Evolutionary conservation across 2,888 invertebrate genomes (phyloP).

Genomic region (Caenorhabditis macrosperma): DNA sequence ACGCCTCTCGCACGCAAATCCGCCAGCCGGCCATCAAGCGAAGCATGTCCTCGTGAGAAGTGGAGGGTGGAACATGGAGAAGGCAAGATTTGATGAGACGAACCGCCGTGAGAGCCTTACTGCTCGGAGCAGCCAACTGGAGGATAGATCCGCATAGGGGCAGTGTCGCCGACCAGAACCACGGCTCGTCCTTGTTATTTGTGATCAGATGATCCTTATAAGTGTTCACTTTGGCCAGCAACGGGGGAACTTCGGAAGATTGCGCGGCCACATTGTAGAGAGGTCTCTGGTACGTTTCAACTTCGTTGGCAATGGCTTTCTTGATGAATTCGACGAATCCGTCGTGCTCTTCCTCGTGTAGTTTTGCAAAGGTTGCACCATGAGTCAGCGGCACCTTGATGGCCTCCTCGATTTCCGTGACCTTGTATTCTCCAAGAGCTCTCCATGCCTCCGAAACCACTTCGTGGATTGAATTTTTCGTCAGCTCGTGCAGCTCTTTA

Average conservation of each 20-base stretch:
- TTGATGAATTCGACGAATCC: constrained; percentile 40
- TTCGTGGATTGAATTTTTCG: neutral
- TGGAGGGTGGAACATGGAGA: constrained; percentile 5
- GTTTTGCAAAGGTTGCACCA: neutral
- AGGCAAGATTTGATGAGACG: constrained; percentile 28
- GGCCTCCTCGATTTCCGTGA: constrained; percentile 4
- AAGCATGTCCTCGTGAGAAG: constrained; percentile 12
- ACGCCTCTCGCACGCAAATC: constrained; percentile 24
- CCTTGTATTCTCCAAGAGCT: neutral
- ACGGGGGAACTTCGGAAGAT: constrained; percentile 5
- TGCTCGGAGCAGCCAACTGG: constrained; percentile 23
- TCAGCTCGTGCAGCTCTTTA: constrained; percentile 27
- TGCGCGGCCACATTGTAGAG: constrained; percentile 21
- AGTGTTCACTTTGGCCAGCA: constrained; percentile 25
- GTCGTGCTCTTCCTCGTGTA: neutral
- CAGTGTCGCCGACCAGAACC: constrained; percentile 47
- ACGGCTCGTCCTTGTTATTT: constrained; percentile 28
- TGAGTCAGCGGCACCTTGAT: neutral
- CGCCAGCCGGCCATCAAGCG: constrained; percentile 42
- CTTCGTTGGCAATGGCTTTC: neutral
- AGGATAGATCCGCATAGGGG: constrained; percentile 28
- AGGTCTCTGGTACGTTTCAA: constrained; percentile 31
- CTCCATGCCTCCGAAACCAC: constrained; percentile 43
- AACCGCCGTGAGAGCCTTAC: neutral
- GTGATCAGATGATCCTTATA: constrained; percentile 22